A percentile compares a stretch with the other conserved stretches of the same genome.
These are phyloP conservation scores for Oryzias dopingdopingensis DNA, from an alignment of 2,797 vertebrate genomes.

Conservation along the genomic window DNA sequence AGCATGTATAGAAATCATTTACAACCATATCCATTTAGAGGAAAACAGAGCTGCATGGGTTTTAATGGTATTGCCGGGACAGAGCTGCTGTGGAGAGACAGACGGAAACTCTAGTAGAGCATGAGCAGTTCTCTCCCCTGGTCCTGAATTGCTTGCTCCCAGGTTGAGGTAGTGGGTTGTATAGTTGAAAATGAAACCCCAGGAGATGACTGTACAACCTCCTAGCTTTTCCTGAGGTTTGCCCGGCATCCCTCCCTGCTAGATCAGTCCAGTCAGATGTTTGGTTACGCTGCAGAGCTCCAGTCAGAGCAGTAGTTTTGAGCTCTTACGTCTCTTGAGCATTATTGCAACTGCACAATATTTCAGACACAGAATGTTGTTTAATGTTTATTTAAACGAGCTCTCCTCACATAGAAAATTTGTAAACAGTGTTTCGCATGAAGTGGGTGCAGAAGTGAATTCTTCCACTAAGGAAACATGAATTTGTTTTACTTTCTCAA, in stretches of 20 bases:
- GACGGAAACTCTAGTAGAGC: background rate
- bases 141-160: slow-evolving; percentile 79
- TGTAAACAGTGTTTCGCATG: too few relatives aligned
- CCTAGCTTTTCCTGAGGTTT: slow-evolving; percentile 95
- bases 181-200: slow-evolving; percentile 94
- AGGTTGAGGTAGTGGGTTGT: slow-evolving; percentile 99
- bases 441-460: too few relatives aligned
- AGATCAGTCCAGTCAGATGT: slow-evolving; percentile 24
- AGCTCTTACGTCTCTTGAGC: too few relatives aligned
- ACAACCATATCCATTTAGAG: too few relatives aligned
- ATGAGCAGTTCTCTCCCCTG: background rate
- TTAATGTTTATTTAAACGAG: too few relatives aligned
- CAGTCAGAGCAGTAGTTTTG: background rate
- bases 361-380: too few relatives aligned
- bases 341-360: too few relatives aligned
- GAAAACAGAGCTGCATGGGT: slow-evolving; percentile 8
- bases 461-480: too few relatives aligned
- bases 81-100: background rate
- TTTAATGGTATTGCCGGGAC: slow-evolving; percentile 18
- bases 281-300: slow-evolving; percentile 9
- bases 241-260: slow-evolving; percentile 70
- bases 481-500: too few relatives aligned
- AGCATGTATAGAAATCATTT: too few relatives aligned
- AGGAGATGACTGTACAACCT: slow-evolving; percentile 98
- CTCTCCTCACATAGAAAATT: too few relatives aligned